Conservation (phyloP, 2,797 vertebrate species). For the Microchirus variegatus region DNA sequence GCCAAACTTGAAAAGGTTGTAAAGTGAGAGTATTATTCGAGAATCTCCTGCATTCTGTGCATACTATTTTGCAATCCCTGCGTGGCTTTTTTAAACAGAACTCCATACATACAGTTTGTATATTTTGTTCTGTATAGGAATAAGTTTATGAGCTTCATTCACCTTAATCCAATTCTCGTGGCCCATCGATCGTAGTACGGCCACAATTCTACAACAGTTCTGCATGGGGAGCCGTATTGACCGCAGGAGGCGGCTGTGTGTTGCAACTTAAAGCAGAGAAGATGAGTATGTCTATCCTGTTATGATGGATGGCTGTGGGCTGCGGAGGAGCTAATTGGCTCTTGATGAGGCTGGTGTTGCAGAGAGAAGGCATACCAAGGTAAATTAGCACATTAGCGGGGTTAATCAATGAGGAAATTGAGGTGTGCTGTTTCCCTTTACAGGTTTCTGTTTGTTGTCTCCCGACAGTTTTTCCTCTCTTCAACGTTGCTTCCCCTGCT, state of each 20-base stretch:
- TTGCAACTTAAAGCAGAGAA: conserved; percentile 73
- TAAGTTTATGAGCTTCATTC: conserved; percentile 26
- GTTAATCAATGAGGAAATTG: conserved; percentile 78
- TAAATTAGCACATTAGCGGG: conserved; percentile 77
- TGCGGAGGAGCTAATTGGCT: conserved; percentile 76
- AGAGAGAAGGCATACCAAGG: conserved; percentile 66
- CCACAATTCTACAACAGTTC: conserved; percentile 57
- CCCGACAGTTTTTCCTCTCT: conserved; percentile 12
- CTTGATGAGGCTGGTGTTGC: conserved; percentile 80
- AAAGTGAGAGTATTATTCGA: not conserved
- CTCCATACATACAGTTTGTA: conserved; percentile 1
- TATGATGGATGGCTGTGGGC: conserved; percentile 78
- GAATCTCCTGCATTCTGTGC: not conserved
- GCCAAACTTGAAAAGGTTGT: too few species aligned
- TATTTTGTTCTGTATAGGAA: conserved; percentile 25
- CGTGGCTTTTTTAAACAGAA: conserved; percentile 16
- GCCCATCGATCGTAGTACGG: conserved; percentile 57
- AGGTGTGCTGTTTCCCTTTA: conserved; percentile 63
- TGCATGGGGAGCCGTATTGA: conserved; percentile 68
- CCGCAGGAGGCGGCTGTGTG: conserved; percentile 59
- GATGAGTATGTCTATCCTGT: conserved; percentile 75
- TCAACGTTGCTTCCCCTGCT: not conserved
- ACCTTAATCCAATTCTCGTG: conserved; percentile 17
- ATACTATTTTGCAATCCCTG: not conserved
- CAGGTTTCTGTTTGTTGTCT: conserved; percentile 47